Conservation (phyloP, 2,797 vertebrate species). For the Syndactyla subalaris region DNA sequence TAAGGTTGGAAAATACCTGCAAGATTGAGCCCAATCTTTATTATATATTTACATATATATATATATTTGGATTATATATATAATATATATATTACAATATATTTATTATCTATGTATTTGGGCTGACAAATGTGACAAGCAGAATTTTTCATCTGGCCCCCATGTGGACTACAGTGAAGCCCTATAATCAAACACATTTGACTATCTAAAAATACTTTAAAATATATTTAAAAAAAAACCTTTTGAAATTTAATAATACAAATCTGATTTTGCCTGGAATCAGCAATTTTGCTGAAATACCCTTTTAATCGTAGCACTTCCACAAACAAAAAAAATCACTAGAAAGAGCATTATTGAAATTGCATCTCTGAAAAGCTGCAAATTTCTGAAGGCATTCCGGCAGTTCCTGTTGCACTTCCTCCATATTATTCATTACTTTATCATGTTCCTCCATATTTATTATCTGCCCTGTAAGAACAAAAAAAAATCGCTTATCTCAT, state of each 20-base stretch:
- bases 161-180: neutral
- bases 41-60: neutral
- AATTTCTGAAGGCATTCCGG: neutral
- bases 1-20: neutral
- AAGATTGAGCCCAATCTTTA: neutral
- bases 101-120: neutral
- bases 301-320: neutral
- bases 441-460: neutral
- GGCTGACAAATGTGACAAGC: neutral
- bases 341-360: neutral
- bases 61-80: neutral
- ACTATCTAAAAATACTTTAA: neutral
- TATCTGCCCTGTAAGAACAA: neutral
- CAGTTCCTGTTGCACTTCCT: neutral
- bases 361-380: neutral
- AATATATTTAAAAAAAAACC: neutral
- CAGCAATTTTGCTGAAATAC: neutral
- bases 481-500: neutral
- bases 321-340: neutral
- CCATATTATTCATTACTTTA: neutral
- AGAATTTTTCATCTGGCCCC: neutral
- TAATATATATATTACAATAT: neutral
- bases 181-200: neutral
- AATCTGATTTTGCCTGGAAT: neutral
- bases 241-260: neutral